phyloP scores from a whole-genome alignment of 2,888 invertebrate genomes.

The Myopa testacea region DNA sequence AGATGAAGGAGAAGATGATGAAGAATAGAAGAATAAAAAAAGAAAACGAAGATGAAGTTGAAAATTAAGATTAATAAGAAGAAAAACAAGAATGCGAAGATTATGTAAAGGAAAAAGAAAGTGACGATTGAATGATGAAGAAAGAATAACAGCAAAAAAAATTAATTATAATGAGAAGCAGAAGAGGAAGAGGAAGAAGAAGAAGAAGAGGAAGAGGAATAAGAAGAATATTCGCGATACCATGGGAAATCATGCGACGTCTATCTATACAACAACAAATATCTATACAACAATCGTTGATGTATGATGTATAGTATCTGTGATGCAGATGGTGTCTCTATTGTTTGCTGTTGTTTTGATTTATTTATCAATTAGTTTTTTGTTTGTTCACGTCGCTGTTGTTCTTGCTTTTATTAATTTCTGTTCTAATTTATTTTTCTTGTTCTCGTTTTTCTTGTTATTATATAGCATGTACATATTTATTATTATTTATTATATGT shows the following conservation, averaged over 20 bases:
- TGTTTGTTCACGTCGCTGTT: not conserved
- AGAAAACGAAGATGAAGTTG: not conserved
- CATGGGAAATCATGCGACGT: too few species aligned
- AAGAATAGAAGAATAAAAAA: not conserved
- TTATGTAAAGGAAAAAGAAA: too few species aligned
- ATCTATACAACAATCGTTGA: too few species aligned
- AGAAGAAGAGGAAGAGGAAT: not conserved
- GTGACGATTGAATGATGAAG: not conserved
- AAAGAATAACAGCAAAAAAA: not conserved
- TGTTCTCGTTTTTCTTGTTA: not conserved
- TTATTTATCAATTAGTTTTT: not conserved
- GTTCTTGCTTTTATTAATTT: not conserved
- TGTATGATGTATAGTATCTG: too few species aligned
- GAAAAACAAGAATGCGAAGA: too few species aligned
- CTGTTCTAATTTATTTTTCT: not conserved
- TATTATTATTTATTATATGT: not conserved
- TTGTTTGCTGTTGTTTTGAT: slow-evolving; percentile 13
- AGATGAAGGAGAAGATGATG: not conserved
- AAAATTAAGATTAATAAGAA: not conserved
- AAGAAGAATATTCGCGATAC: not conserved
- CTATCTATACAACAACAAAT: too few species aligned
- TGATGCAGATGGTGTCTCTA: not conserved
- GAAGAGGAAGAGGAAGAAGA: not conserved
- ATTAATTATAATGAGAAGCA: not conserved
- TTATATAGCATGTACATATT: not conserved